Evolutionary conservation across 1,140 invertebrate species (phyloP), one percentile per base, ranked within the genome.

Genomic region (Asobara japonica): DNA sequence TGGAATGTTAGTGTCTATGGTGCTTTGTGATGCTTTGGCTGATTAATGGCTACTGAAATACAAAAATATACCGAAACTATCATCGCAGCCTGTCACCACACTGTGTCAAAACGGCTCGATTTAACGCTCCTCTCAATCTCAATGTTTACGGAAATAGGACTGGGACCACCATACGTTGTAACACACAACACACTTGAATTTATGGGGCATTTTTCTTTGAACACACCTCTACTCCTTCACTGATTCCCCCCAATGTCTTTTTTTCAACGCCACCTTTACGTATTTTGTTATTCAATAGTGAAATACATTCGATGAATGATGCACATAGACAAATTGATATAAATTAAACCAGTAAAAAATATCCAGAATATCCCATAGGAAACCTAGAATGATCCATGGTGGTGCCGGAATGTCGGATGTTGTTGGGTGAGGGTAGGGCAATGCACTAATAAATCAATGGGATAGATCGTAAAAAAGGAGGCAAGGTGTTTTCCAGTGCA

Each of bases 361-460:
- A 30, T 31, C 29, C 7, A 16, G 29, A 62, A 62, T 62, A n/a
- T 62, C 29, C 29, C 60, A 62, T 30, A 16, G 60, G 60, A 18
- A 62, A 29, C 16, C 25, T 27, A 13, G 41, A 13, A 56, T 56
- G 51, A 56, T 56, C 51, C 51, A 56, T 62, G 29, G 60, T 62
- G 60, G 60, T 62, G 60, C 60, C 60, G 4, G 25, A 30, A 16
- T 62, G 60, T 62, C 60, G 60, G 60, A 60, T 60, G 56, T 60
- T 60, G 25, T 25, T 25, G 25, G 13, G n/a, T 11, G 27, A 31
- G 29, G 29, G n/a, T 3, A 62, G 29, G 60, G 11, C 60, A 30
- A 62, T 62, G 60, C 60, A 29, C 29, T 62, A 62, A 62, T 62
- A 62, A 62, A 62, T 62, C 60, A 62, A 62, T 62, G 29, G 29